phyloP scores from a whole-genome alignment of 2,797 vertebrate species.

The Pseudotriccus pelzelni region DNA sequence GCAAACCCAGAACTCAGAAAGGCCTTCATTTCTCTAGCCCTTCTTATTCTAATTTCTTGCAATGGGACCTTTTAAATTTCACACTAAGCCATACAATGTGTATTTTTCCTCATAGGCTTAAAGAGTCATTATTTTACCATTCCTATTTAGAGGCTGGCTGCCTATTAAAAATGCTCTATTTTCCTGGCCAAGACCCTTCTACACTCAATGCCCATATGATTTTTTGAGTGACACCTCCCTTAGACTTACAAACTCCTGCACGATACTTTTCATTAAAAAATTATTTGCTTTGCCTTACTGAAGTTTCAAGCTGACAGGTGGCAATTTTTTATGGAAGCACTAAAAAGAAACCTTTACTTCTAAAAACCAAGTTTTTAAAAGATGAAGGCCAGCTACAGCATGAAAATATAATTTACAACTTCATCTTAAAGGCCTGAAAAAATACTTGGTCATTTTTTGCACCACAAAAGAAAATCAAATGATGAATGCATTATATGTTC shows the following conservation, averaged over 20 bases:
- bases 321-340: constrained; percentile 64
- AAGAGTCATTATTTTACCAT: constrained; percentile 4
- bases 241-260: constrained; percentile 56
- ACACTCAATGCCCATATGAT: neutral
- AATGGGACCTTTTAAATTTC: constrained; percentile 23
- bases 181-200: constrained; percentile 35
- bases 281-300: constrained; percentile 66
- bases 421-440: constrained; percentile 61
- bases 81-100: neutral
- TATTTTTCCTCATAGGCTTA: constrained; percentile 25
- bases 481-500: constrained; percentile 52
- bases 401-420: constrained; percentile 71
- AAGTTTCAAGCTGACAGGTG: constrained; percentile 65
- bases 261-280: constrained; percentile 56
- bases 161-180: constrained; percentile 45
- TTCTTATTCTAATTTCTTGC: constrained; percentile 23
- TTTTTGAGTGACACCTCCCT: constrained; percentile 60
- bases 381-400: constrained; percentile 53
- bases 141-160: neutral
- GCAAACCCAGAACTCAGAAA: constrained; percentile 10
- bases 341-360: constrained; percentile 60
- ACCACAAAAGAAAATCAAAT: constrained; percentile 61
- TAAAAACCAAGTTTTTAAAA: constrained; percentile 65
- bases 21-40: neutral
- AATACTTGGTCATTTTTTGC: constrained; percentile 57